Evolutionary conservation across 2,888 invertebrate species (phyloP), one percentile per base, ranked within the genome.

Genomic region (Elmis aenea): DNA sequence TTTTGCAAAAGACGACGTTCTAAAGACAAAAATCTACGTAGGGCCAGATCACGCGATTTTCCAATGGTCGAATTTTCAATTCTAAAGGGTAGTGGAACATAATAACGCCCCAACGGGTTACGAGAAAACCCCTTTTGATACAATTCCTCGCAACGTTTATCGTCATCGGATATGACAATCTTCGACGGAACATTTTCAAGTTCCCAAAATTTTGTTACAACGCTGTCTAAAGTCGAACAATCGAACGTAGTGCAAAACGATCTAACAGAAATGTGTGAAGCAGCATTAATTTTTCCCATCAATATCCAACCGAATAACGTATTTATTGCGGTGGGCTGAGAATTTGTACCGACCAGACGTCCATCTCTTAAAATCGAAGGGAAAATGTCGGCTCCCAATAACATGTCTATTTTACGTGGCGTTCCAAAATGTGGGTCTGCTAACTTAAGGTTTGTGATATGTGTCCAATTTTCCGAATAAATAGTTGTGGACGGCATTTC

Each of bases 291-390:
- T 23, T n/a, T n/a, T 5, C 48, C 47, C 8, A 44, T 25, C n/a
- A 48, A 8, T 9, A 51, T 31, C 45, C 48, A 46, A 6, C 49
- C 46, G n/a, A 50, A 31, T 23, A 22, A 12, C 4, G 51, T 46
- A 14, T 50, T 41, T 26, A 48, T 37, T 5, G 43, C 29, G 10
- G 34, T 21, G 3, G 38, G 42, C 12, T n/a, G n/a, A n/a, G n/a
- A n/a, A n/a, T n/a, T n/a, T n/a, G n/a, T n/a, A n/a, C n/a, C n/a
- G n/a, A n/a, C n/a, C n/a, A n/a, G n/a, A n/a, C n/a, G n/a, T n/a
- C n/a, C n/a, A n/a, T n/a, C n/a, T n/a, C n/a, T n/a, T n/a, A n/a
- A n/a, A n/a, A n/a, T n/a, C n/a, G n/a, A n/a, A n/a, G n/a, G n/a
- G n/a, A n/a, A n/a, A n/a, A n/a, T n/a, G n/a, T n/a, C n/a, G n/a